phyloP scores from a whole-genome alignment of 2,888 invertebrate genomes.

The Zootermopsis nevadensis region DNA sequence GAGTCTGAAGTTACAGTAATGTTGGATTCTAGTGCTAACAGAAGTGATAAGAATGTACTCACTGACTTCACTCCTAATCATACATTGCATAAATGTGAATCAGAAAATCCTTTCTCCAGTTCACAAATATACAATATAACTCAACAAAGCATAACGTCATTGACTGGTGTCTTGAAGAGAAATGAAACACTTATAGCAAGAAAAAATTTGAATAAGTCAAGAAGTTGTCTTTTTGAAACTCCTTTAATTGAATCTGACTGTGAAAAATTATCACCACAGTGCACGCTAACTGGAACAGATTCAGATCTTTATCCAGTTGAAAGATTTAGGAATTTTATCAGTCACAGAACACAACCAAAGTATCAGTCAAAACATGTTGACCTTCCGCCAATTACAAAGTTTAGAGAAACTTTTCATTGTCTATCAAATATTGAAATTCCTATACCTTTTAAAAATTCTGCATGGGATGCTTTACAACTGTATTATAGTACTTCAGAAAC shows the following conservation, averaged over 20 bases:
- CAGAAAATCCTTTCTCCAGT: background rate
- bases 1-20: background rate
- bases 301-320: background rate
- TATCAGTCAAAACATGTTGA: background rate
- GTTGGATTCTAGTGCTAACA: background rate
- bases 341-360: background rate
- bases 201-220: background rate
- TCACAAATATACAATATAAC: background rate
- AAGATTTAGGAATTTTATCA: background rate
- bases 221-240: background rate
- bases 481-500: too few relatives aligned
- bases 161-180: background rate
- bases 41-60: background rate
- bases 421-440: background rate
- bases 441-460: background rate
- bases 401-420: background rate
- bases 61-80: background rate
- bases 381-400: background rate
- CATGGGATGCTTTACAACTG: background rate
- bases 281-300: background rate
- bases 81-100: background rate
- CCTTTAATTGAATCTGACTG: slow-evolving; percentile 7
- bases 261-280: background rate
- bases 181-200: background rate
- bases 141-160: background rate